phyloP scores from a whole-genome alignment of 2,797 vertebrate species.

The Allobates femoralis region DNA sequence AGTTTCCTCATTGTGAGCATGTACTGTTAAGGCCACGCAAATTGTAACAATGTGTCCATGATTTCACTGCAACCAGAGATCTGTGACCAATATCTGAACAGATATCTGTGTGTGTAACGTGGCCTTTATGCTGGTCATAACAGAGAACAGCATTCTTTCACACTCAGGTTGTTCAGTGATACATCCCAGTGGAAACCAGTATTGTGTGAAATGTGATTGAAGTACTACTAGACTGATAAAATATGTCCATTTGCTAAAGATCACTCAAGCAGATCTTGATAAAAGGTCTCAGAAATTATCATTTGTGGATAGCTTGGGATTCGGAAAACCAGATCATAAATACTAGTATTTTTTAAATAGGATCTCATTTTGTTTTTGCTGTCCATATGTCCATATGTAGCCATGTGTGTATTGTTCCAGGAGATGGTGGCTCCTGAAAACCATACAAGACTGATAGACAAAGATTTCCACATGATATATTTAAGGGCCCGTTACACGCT shows the following conservation, averaged over 20 bases:
- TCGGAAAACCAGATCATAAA: neutral
- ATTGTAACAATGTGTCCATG: too few relatives aligned
- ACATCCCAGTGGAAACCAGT: neutral
- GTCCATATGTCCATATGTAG: neutral
- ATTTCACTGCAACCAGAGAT: too few relatives aligned
- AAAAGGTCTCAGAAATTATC: neutral
- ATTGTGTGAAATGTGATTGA: neutral
- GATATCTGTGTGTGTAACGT: too few relatives aligned
- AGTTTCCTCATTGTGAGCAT: neutral
- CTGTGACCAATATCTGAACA: too few relatives aligned
- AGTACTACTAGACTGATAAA: neutral
- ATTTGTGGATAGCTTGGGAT: neutral
- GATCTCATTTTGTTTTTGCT: neutral
- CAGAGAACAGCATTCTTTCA: neutral
- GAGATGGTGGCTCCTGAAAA: neutral
- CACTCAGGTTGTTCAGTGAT: neutral
- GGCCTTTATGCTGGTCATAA: neutral
- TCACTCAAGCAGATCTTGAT: neutral
- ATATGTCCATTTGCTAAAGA: neutral
- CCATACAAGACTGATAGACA: neutral
- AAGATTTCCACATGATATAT: neutral
- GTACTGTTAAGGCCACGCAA: too few relatives aligned
- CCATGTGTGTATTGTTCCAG: neutral
- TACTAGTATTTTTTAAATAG: neutral
- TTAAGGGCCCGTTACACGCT: too few relatives aligned